Conservation (phyloP, 1,140 invertebrate genomes). For the Drosophila bocqueti region DNA sequence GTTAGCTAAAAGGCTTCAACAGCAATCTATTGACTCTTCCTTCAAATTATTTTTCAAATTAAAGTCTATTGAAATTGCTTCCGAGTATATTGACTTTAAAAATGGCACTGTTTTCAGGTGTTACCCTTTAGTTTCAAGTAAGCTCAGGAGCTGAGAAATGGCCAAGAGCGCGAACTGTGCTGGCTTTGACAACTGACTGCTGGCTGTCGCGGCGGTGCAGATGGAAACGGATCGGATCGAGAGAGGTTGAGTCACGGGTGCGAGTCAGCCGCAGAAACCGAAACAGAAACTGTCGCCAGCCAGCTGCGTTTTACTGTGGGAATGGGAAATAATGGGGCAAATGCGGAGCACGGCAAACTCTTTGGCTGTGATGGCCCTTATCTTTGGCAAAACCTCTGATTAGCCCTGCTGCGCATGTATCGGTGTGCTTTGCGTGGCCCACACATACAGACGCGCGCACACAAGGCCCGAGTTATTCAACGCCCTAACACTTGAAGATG, state of each 20-base stretch:
- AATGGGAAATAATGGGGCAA: slow-evolving; percentile 48
- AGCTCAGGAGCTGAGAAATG: neutral
- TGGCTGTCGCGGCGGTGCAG: neutral
- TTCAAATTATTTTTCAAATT: neutral
- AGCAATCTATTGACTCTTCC: too few relatives aligned
- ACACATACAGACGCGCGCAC: slow-evolving; percentile 18
- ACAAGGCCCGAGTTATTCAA: slow-evolving; percentile 18
- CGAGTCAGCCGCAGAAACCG: slow-evolving; percentile 25
- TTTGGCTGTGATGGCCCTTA: slow-evolving; percentile 49
- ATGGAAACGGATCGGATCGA: slow-evolving; percentile 9
- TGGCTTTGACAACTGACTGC: slow-evolving; percentile 8
- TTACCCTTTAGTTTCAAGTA: slow-evolving; percentile 6
- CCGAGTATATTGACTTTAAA: neutral
- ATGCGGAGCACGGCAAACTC: slow-evolving; percentile 11
- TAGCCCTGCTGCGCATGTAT: slow-evolving; percentile 74
- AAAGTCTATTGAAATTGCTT: neutral
- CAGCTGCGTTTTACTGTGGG: slow-evolving; percentile 47
- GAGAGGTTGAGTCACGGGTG: slow-evolving; percentile 66
- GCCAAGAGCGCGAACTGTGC: neutral
- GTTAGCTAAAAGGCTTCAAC: neutral
- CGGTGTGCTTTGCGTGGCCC: slow-evolving; percentile 15
- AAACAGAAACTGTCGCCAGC: slow-evolving; percentile 17
- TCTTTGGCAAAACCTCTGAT: slow-evolving; percentile 72
- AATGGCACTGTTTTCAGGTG: neutral
- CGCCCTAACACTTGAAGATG: slow-evolving; percentile 13